Conservation (phyloP, 2,888 invertebrate species). For the Sphaerophoria rueppellii region DNA sequence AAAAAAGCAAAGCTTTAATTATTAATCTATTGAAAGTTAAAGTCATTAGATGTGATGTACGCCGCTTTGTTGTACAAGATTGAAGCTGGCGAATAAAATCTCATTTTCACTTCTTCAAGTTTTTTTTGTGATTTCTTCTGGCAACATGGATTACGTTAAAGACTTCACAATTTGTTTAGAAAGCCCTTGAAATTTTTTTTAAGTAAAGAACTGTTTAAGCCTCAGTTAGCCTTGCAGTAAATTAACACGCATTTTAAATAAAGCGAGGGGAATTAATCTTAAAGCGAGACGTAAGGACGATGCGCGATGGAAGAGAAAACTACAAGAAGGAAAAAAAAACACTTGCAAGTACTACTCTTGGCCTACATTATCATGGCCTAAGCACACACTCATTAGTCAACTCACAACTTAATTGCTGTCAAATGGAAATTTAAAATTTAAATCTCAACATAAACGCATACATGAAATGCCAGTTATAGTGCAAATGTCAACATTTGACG, state of each 20-base stretch:
- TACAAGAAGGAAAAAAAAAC: slow-evolving; percentile 4
- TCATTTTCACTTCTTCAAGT: slow-evolving; percentile 52
- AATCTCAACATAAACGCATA: slow-evolving; percentile 1
- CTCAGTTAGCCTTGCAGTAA: slow-evolving; percentile 51
- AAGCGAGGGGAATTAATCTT: slow-evolving; percentile 64
- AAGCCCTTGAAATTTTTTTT: slow-evolving; percentile 3
- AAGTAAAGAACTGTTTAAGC: slow-evolving; percentile 49
- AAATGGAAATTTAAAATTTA: slow-evolving; percentile 57
- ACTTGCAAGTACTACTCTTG: slow-evolving; percentile 32
- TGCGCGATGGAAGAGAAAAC: not conserved
- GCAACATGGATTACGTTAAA: slow-evolving; percentile 63
- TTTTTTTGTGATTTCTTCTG: slow-evolving; percentile 8
- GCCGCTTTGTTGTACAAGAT: no score
- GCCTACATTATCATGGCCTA: slow-evolving; percentile 47
- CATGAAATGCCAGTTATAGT: slow-evolving; percentile 18
- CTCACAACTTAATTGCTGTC: slow-evolving; percentile 56
- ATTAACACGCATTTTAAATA: slow-evolving; percentile 70
- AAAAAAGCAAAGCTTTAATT: no score
- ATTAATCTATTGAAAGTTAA: no score
- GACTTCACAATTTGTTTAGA: slow-evolving; percentile 23
- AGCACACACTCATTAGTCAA: slow-evolving; percentile 39
- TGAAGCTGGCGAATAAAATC: no score
- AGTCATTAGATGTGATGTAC: no score
- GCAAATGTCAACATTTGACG: slow-evolving; percentile 69
- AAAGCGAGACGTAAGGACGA: slow-evolving; percentile 15